These are phyloP conservation scores for Thermophis baileyi DNA, from an alignment of 2,113 vertebrate genomes.

Conservation along the genomic window DNA sequence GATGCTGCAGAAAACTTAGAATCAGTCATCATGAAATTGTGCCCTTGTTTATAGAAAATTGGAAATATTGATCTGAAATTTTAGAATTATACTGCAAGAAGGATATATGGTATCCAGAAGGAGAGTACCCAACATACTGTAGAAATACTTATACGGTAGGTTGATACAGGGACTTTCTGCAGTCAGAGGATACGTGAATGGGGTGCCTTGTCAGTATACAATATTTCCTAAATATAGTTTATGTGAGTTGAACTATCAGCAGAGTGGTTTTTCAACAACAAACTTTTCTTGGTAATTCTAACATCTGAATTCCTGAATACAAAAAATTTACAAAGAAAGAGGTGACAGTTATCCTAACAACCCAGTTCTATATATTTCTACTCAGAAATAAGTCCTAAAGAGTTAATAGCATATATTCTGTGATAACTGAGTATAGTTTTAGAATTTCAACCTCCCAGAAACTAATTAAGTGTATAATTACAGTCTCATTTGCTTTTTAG, in stretches of 20 bases:
- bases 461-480: not conserved
- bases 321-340: conserved; percentile 47
- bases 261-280: conserved; percentile 15
- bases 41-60: conserved; percentile 32
- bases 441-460: not conserved
- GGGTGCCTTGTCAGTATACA: not conserved
- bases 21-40: conserved; percentile 50
- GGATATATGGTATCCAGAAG: conserved; percentile 9
- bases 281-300: conserved; percentile 44
- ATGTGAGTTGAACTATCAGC: not conserved
- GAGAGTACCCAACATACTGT: not conserved
- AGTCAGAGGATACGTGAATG: not conserved
- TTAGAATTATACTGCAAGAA: conserved; percentile 27
- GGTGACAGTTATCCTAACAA: conserved; percentile 24
- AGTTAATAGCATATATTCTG: not conserved
- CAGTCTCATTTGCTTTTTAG: conserved; percentile 45
- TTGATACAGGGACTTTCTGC: not conserved
- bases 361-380: not conserved
- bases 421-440: not conserved
- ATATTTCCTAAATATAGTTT: not conserved
- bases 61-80: conserved; percentile 37
- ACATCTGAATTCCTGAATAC: conserved; percentile 43
- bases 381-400: not conserved
- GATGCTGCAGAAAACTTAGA: conserved; percentile 41
- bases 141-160: not conserved